Evolutionary conservation across 2,797 vertebrate species (phyloP).

Genomic region (Rhinophrynus dorsalis): DNA sequence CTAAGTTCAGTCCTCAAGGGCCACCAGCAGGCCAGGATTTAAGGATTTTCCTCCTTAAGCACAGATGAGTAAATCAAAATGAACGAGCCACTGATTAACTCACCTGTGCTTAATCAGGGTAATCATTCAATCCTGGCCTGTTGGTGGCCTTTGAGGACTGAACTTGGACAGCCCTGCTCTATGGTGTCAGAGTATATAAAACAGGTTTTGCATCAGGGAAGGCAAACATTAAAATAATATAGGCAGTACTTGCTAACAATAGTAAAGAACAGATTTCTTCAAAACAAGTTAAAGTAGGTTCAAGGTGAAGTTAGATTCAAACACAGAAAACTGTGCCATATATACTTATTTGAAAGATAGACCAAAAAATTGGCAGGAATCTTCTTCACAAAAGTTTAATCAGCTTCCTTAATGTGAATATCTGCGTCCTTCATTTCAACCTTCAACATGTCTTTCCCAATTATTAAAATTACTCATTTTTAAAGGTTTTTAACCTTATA

Average conservation of each 20-base stretch:
- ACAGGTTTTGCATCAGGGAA: no score
- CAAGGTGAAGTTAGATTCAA: slow-evolving; percentile 25
- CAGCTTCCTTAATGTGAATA: slow-evolving; percentile 30
- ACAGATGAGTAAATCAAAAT: no score
- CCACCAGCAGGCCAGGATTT: no score
- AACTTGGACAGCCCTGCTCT: no score
- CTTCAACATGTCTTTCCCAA: slow-evolving; percentile 41
- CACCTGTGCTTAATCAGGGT: no score
- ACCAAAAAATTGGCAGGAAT: slow-evolving; percentile 26
- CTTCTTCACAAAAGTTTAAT: slow-evolving; percentile 22
- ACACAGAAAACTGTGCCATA: slow-evolving; percentile 6
- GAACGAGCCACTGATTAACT: no score
- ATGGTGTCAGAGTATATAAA: no score
- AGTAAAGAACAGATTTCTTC: background rate
- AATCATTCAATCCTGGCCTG: no score
- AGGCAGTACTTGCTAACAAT: background rate
- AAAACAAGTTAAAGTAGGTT: slow-evolving; percentile 7
- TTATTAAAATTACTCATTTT: slow-evolving; percentile 39
- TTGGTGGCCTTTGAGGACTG: no score
- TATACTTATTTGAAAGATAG: slow-evolving; percentile 19
- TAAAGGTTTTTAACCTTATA: slow-evolving; percentile 27
- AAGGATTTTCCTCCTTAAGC: no score
- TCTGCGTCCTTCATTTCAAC: slow-evolving; percentile 29
- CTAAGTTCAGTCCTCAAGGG: no score
- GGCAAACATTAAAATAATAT: background rate